These are phyloP conservation scores for Notodonta dromedarius DNA, from an alignment of 2,888 invertebrate species.

Conservation along the genomic window DNA sequence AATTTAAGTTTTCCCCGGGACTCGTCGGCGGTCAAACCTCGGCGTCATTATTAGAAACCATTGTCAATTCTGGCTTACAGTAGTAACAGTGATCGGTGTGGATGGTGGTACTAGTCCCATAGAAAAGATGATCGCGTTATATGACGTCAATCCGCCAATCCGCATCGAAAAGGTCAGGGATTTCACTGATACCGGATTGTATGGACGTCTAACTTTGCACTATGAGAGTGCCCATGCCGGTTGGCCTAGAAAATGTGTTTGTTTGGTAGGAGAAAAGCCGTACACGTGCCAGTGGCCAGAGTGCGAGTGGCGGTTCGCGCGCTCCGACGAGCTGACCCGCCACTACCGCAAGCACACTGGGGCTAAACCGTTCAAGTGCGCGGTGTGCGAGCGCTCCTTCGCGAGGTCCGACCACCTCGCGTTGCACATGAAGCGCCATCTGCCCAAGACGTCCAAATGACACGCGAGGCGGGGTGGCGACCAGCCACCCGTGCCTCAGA, in stretches of 20 bases:
- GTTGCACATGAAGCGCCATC: constrained; percentile 97
- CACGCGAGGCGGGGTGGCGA: constrained; percentile 79
- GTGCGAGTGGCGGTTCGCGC: constrained; percentile 98
- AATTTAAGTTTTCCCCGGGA: no score
- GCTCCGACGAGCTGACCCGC: constrained; percentile 97
- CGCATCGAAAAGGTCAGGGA: no score
- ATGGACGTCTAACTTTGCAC: no score
- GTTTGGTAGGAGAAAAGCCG: constrained; percentile 94
- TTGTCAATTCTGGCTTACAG: no score
- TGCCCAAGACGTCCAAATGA: constrained; percentile 94
- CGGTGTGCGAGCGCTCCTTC: constrained; percentile 97
- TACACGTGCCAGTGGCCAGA: constrained; percentile 99
- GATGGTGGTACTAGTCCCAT: no score
- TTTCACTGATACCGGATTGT: no score
- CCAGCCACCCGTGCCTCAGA: constrained; percentile 67
- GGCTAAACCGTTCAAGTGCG: constrained; percentile 98
- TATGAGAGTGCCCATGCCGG: neutral
- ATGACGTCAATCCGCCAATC: no score
- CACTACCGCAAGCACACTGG: constrained; percentile 99
- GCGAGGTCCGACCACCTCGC: constrained; percentile 98
- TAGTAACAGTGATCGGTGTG: no score
- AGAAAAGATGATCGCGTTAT: no score
- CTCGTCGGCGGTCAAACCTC: no score
- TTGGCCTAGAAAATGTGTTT: constrained; percentile 3
- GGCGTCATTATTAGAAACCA: no score